Base-by-base conservation (phyloP, 2,888 invertebrate species). In the Tiliacea aurago region DNA sequence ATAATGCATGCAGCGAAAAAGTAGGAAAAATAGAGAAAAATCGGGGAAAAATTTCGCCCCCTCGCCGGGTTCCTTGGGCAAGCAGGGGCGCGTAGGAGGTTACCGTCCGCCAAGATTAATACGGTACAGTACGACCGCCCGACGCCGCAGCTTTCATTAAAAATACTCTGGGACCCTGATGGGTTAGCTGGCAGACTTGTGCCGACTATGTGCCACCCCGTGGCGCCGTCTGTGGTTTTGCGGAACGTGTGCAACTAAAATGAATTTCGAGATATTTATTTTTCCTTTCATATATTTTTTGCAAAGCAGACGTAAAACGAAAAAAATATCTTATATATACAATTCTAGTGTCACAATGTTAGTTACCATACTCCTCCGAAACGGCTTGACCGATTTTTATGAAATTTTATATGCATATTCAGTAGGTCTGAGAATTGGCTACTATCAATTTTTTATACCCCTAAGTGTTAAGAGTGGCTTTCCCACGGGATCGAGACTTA, bases 81-180 rank as follows among this genome's bases (percentile, higher is more conserved):
- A 89, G 89, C 93, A 94, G 93, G 92, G 93, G 93, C 86, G 93
- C 90, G 88, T 87, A 91, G 93, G 92, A 91, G 91, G 92, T 89
- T 90, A 89, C 93, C 92, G 92, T 91, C 87, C 90, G 93, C 91
- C 92, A 95, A 95, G 96, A 96, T 96, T 95, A 96, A 96, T 96
- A 95, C 95, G 93, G 93, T 90, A 91, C 91, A 90, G 92, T 90
- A 91, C 93, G 94, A 93, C 93, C 93, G 92, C 91, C 93, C 93
- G 92, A 91, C 95, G 94, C 95, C 95, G 90, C 92, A 91, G 94
- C 93, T 94, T 95, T 95, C 94, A 95, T 95, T 95, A 95, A 94
- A 94, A 94, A 92, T 91, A 93, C 92, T 28, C 28, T 93, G 91
- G 90, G 91, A 93, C 83, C 80, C 90, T 92, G 90, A 92, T 92